Percentiles rank a stretch among this genome's conserved stretches.
phyloP scores from a whole-genome alignment of 2,113 vertebrate species.

The Thryonomys swinderianus region DNA sequence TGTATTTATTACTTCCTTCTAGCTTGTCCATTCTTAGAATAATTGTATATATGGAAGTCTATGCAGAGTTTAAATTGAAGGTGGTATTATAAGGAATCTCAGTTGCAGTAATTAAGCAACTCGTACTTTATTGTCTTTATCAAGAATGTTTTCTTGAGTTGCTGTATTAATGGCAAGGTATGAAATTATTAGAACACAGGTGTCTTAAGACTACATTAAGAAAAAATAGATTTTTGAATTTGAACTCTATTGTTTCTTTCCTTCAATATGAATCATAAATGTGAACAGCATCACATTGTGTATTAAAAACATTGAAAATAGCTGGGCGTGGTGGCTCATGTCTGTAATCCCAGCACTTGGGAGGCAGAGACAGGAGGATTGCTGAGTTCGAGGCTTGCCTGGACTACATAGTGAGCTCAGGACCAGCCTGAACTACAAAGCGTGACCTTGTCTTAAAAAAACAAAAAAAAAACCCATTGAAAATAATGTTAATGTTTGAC shows the following conservation, averaged over 20 bases:
- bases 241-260: conserved; percentile 50
- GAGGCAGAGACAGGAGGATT: too few relatives aligned
- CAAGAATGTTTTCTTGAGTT: neutral
- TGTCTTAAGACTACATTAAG: neutral
- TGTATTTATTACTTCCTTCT: conserved; percentile 4
- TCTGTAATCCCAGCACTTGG: too few relatives aligned
- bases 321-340: too few relatives aligned
- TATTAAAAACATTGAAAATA: conserved; percentile 47
- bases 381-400: too few relatives aligned
- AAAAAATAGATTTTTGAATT: conserved; percentile 40
- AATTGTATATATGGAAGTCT: neutral
- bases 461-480: too few relatives aligned
- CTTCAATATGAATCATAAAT: conserved; percentile 21
- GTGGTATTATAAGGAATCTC: conserved; percentile 12
- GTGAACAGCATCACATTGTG: conserved; percentile 17
- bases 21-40: neutral
- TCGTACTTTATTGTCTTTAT: neutral
- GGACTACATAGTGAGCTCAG: too few relatives aligned
- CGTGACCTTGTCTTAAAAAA: too few relatives aligned
- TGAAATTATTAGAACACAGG: conserved; percentile 27
- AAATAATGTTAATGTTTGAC: neutral
- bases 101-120: neutral
- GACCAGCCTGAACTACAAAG: too few relatives aligned
- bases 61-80: neutral
- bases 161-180: neutral